A percentile compares a stretch with the other conserved stretches of the same genome.
phyloP scores from a whole-genome alignment of 1,140 invertebrate species.

The Euura lappo region DNA sequence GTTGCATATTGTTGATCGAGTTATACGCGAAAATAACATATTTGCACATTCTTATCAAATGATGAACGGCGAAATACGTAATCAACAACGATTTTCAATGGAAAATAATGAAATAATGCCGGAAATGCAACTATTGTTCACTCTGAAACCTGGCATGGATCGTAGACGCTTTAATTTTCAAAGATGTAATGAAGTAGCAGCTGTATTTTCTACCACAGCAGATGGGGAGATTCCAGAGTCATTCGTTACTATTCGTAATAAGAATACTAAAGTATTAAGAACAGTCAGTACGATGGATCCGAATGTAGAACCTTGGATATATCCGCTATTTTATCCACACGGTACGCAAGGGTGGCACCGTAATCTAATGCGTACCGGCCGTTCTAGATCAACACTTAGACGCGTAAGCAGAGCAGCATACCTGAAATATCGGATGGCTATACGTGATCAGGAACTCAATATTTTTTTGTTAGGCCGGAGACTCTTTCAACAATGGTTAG shows the following conservation, averaged over 20 bases:
- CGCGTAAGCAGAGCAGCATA: conserved; percentile 8
- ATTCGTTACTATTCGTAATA: conserved; percentile 10
- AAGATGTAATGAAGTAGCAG: conserved; percentile 14
- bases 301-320: conserved; percentile 15
- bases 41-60: conserved; percentile 20
- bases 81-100: conserved; percentile 4
- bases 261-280: conserved; percentile 10
- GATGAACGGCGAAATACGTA: conserved; percentile 12
- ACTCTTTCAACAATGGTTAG: conserved; percentile 14
- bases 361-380: conserved; percentile 1
- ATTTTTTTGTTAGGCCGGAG: background rate
- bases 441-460: conserved; percentile 15
- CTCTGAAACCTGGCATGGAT: conserved; percentile 5
- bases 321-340: conserved; percentile 15
- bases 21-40: conserved; percentile 17
- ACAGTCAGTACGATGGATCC: conserved; percentile 13
- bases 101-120: conserved; percentile 10
- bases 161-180: conserved; percentile 15
- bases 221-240: conserved; percentile 14
- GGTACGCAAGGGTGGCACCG: background rate
- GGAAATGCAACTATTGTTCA: conserved; percentile 14
- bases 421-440: conserved; percentile 16
- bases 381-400: background rate
- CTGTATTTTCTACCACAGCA: conserved; percentile 10
- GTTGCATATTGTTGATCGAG: conserved; percentile 8